Evolutionary conservation across 2,888 invertebrate species (phyloP).

Genomic region (Capitulum mitella): DNA sequence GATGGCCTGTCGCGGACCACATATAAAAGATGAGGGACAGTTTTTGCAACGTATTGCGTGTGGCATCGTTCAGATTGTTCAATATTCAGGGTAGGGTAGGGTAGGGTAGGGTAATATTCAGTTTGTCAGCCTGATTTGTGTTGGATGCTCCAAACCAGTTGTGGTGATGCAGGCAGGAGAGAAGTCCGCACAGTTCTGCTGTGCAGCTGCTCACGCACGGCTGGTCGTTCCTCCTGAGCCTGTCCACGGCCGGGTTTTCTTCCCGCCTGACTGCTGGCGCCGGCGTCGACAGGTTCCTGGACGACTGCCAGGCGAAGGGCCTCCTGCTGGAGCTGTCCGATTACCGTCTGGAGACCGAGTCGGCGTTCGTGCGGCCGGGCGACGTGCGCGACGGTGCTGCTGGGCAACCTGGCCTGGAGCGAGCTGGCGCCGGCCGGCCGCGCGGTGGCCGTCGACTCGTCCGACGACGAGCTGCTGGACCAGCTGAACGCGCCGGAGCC

Average conservation of each 20-base stretch:
- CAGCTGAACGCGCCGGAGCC: no score
- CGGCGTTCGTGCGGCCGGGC: constrained; percentile 18
- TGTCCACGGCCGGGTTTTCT: not conserved
- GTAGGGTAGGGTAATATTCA: no score
- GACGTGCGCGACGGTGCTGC: constrained; percentile 16
- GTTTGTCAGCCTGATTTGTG: no score
- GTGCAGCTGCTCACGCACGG: no score
- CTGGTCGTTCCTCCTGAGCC: no score
- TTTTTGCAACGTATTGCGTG: no score
- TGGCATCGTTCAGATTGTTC: no score
- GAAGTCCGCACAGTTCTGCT: no score
- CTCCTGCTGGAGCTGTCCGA: not conserved
- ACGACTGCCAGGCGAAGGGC: not conserved
- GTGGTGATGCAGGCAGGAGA: no score
- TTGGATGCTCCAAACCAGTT: not conserved
- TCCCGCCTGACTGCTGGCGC: not conserved
- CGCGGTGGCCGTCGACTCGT: not conserved
- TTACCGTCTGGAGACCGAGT: not conserved
- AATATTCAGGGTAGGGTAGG: no score
- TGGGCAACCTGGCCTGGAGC: not conserved
- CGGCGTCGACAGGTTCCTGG: not conserved
- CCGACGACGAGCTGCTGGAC: not conserved
- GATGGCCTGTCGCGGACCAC: not conserved
- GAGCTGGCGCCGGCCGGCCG: not conserved
- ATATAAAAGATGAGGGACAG: no score